These are phyloP conservation scores for Bradypus variegatus DNA, from an alignment of 2,797 vertebrate genomes.

Conservation along the genomic window DNA sequence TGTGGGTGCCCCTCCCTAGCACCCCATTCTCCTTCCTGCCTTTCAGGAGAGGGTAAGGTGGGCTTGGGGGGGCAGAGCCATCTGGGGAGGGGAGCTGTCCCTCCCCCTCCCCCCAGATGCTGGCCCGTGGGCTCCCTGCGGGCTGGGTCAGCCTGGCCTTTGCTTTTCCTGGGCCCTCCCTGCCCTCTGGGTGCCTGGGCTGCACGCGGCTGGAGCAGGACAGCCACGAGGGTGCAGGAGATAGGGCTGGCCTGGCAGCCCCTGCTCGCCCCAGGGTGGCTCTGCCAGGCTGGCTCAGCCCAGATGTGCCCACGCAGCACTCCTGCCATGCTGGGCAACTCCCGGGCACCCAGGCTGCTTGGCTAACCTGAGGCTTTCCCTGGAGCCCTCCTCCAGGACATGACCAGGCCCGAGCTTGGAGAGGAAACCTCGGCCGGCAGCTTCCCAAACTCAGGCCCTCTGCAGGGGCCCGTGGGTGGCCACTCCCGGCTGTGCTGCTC, in stretches of 20 bases:
- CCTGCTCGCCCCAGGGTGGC: no score
- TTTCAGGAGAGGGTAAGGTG: background rate
- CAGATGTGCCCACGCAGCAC: no score
- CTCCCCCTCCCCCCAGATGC: background rate
- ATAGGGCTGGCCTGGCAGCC: no score
- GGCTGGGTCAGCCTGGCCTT: background rate
- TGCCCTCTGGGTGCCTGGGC: no score
- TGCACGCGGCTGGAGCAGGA: no score
- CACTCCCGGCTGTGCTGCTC: background rate
- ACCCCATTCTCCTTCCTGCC: background rate
- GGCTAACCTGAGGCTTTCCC: background rate
- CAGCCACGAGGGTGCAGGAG: no score
- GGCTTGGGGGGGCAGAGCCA: background rate
- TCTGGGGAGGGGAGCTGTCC: background rate
- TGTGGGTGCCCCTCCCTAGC: background rate
- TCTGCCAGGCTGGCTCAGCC: background rate
- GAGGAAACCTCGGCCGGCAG: background rate
- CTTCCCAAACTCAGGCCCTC: background rate
- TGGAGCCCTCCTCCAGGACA: background rate
- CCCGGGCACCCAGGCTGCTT: fast-evolving
- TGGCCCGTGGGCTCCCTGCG: background rate
- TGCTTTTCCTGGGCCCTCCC: no score
- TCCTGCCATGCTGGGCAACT: no score
- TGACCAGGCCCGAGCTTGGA: background rate
- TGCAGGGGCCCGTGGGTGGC: no score